Evolutionary conservation across 1,140 invertebrate genomes (phyloP), one percentile per base, ranked within the genome.

Genomic region (Drosophila willistoni): DNA sequence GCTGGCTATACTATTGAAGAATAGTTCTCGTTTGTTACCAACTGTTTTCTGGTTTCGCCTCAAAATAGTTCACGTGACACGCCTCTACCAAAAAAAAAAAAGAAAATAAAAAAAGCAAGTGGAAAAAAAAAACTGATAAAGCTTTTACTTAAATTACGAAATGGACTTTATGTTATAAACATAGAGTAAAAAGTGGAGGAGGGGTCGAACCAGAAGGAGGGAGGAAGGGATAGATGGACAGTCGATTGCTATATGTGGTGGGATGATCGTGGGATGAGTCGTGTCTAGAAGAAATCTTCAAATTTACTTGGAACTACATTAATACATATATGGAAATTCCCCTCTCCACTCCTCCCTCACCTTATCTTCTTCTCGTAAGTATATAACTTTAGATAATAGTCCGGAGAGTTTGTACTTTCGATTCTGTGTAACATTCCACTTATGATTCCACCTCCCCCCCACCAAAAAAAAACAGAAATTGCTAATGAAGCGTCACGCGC

Each of bases 41-140:
- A 76, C 57, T 42, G 17, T 14, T 33, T 54, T 65, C 36, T 67
- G 59, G 36, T 68, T 47, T 60, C 36, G 36, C 63, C 60, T 71
- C 10, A 59, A 36, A 59, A 59, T 59, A 59, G 56, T 39, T 61
- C 71, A 73, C 71, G 73, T 74, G 71, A 75, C 73, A 74, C 73
- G 71, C 71, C 71, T 56, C 61, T 63, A 12, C 61, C 33, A 41
- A 25, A 39, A 39, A 22, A n/a, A n/a, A n/a, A 10, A 10, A 36
- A 36, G 2, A 39, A 39, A 39, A 39, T 3, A 39, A 36, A 39
- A 13, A 39, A 13, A 7, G 13, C 9, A 42, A 42, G 22, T 36
- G 17, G 14, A 4, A 19, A 22, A 61, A 39, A 13, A 12, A 41
- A 12, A 61, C 59, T 42, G 39, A 60, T 39, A 61, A 54, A 51